Evolutionary conservation across 2,888 invertebrate species (phyloP).

Genomic region (Philonicus albiceps): DNA sequence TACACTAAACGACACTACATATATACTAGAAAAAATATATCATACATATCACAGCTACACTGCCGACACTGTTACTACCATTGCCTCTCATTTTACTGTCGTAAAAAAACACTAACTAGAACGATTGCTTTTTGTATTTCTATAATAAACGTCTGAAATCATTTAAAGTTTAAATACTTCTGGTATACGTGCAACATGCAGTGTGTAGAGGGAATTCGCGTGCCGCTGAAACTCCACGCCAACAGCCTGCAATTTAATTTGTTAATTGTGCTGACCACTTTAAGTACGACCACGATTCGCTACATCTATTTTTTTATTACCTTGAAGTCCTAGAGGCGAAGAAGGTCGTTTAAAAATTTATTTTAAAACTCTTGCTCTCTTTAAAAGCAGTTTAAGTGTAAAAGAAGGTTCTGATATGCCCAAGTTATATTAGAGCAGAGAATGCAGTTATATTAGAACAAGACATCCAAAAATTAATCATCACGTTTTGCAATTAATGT

Average conservation of each 20-base stretch:
- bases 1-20: no score
- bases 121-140: not conserved
- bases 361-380: no score
- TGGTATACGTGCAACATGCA: not conserved
- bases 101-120: not conserved
- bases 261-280: not conserved
- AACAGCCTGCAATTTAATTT: not conserved
- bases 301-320: no score
- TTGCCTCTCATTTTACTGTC: not conserved
- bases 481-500: no score
- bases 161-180: not conserved
- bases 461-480: no score
- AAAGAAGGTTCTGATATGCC: no score
- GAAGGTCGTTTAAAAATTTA: no score
- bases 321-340: no score
- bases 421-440: no score
- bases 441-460: no score
- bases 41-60: not conserved
- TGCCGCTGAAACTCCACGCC: not conserved
- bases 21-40: not conserved
- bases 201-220: not conserved
- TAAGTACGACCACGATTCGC: not conserved
- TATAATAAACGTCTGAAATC: not conserved
- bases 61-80: not conserved
- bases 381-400: no score